phyloP scores from a whole-genome alignment of 2,797 vertebrate genomes.

The Falco berigora region DNA sequence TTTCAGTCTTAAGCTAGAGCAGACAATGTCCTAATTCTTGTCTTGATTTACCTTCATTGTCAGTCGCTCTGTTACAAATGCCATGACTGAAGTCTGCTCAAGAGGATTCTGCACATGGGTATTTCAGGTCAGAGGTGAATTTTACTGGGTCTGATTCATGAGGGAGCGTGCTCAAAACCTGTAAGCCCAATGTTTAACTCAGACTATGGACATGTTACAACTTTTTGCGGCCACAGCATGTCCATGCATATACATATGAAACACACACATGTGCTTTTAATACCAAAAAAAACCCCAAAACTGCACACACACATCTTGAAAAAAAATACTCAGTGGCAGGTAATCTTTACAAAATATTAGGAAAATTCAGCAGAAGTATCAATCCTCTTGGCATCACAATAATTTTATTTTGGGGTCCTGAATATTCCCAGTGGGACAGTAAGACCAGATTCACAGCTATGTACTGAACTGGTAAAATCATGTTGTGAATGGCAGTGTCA shows the following conservation, averaged over 20 bases:
- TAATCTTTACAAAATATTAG: not conserved
- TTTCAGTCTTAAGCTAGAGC: not conserved
- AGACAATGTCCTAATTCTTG: not conserved
- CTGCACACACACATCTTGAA: not conserved
- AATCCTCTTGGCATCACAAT: not conserved
- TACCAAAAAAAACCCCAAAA: too few relatives aligned
- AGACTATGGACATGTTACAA: not conserved
- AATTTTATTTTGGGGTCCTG: not conserved
- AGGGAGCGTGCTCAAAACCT: not conserved
- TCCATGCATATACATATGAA: not conserved
- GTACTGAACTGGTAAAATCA: not conserved
- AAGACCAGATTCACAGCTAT: not conserved
- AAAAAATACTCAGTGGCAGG: not conserved
- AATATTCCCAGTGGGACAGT: not conserved
- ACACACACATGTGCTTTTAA: fast-evolving
- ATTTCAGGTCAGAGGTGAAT: not conserved
- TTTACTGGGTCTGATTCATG: not conserved
- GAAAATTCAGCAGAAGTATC: not conserved
- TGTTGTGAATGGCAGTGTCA: not conserved
- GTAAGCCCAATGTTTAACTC: not conserved
- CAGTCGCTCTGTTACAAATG: not conserved
- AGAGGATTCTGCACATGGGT: not conserved
- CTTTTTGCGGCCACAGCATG: not conserved
- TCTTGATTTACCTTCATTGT: not conserved
- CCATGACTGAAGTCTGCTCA: not conserved